These are phyloP conservation scores for Actinostola sp. DNA, from an alignment of 92 coral and sea anemone species.

Conservation along the genomic window DNA sequence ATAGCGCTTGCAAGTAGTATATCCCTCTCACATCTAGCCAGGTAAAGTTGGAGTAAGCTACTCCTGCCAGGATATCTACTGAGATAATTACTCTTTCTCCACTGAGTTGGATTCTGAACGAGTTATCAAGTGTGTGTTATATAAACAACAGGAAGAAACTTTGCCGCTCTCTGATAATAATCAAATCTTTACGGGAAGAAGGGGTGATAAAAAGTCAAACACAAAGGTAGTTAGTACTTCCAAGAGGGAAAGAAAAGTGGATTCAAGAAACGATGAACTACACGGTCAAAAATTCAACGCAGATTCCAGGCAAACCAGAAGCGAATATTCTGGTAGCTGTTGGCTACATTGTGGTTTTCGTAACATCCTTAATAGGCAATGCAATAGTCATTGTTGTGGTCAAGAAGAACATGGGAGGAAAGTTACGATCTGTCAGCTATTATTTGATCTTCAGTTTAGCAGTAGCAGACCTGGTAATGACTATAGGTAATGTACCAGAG, in stretches of 20 bases:
- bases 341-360: conserved; percentile 39
- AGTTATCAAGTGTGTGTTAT: too few species aligned
- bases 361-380: conserved; percentile 46
- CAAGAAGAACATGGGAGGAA: conserved; percentile 47
- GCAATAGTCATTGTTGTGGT: conserved; percentile 44
- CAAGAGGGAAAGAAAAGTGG: background rate
- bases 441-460: conserved; percentile 59
- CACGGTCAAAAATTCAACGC: background rate
- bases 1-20: too few species aligned
- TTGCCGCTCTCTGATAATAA: too few species aligned
- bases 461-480: conserved; percentile 37
- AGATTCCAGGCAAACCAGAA: background rate
- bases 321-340: conserved; percentile 20
- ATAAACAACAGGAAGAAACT: too few species aligned
- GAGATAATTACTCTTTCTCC: too few species aligned
- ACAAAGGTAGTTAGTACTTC: too few species aligned
- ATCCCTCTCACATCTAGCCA: too few species aligned
- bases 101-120: too few species aligned
- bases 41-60: too few species aligned
- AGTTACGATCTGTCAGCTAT: conserved; percentile 46
- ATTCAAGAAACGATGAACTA: background rate
- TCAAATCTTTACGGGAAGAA: too few species aligned
- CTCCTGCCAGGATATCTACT: too few species aligned
- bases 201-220: too few species aligned
- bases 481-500: conserved; percentile 61